Conservation (phyloP, 2,113 vertebrate genomes). For the Symphodus melops region DNA sequence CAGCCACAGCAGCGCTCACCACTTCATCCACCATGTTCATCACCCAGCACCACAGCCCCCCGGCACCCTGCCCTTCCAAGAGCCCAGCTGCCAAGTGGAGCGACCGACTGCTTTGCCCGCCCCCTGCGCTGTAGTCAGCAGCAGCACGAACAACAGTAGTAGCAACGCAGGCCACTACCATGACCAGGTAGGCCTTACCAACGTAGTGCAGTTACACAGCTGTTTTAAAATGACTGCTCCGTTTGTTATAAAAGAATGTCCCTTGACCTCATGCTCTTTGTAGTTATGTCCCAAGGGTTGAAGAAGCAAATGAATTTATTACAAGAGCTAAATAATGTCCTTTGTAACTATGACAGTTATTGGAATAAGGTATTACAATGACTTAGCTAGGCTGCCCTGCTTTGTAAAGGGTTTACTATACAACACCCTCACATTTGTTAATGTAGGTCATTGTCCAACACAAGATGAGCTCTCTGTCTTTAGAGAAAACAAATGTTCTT, state of each 20-base stretch:
- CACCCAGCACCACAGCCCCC: slow-evolving; percentile 86
- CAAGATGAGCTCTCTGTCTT: not conserved
- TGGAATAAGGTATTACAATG: no score
- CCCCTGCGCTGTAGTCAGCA: slow-evolving; percentile 86
- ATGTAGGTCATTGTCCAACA: not conserved
- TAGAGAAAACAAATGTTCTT: not conserved
- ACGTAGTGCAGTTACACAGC: not conserved
- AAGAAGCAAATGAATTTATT: no score
- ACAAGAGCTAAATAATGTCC: no score
- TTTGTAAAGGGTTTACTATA: no score
- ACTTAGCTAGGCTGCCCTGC: no score
- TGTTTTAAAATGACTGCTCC: not conserved
- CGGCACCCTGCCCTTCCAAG: slow-evolving; percentile 87
- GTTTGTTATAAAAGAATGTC: not conserved
- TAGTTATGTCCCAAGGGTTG: no score
- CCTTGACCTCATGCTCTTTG: no score
- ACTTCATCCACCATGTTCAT: slow-evolving; percentile 91
- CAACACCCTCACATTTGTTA: not conserved
- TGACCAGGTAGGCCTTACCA: slow-evolving; percentile 71
- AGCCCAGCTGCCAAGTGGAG: slow-evolving; percentile 91
- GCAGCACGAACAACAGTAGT: slow-evolving; percentile 59
- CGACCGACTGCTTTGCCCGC: slow-evolving; percentile 89
- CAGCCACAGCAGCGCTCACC: slow-evolving; percentile 87
- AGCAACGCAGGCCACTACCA: slow-evolving; percentile 85
- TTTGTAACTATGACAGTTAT: no score